phyloP scores from a whole-genome alignment of 2,888 invertebrate species.

The Melieria crassipennis region DNA sequence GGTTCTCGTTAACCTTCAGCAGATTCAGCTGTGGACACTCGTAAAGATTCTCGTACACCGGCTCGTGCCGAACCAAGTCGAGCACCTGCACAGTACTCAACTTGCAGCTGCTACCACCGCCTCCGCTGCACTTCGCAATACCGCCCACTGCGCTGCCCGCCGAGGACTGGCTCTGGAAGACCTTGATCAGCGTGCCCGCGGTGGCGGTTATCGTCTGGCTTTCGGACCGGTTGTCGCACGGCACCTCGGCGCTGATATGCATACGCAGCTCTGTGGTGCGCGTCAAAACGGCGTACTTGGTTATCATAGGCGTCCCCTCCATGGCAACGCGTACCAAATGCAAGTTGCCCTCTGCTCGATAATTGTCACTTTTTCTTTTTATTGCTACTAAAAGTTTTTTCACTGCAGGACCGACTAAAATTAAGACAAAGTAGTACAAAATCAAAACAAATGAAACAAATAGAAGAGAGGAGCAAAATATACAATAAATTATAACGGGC shows the following conservation, averaged over 20 bases:
- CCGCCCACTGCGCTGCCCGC: slow-evolving; percentile 1
- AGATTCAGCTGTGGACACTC: slow-evolving; percentile 52
- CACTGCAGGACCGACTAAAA: slow-evolving; percentile 31
- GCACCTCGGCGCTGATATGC: slow-evolving; percentile 39
- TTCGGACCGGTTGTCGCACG: slow-evolving; percentile 28
- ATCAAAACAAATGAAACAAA: slow-evolving; percentile 30
- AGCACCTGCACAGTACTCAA: slow-evolving; percentile 53
- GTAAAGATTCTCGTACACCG: slow-evolving; percentile 55
- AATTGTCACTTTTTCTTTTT: background rate
- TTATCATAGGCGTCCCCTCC: slow-evolving; percentile 22
- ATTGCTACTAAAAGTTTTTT: slow-evolving; percentile 12
- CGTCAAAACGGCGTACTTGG: slow-evolving; percentile 49
- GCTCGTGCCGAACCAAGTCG: slow-evolving; percentile 48
- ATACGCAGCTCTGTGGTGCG: slow-evolving; percentile 43
- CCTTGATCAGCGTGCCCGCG: slow-evolving; percentile 51
- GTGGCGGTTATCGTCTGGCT: slow-evolving; percentile 37
- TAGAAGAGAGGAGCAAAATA: slow-evolving; percentile 1
- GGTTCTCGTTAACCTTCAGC: slow-evolving; percentile 51
- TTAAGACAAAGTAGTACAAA: slow-evolving; percentile 29
- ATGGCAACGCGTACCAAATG: background rate
- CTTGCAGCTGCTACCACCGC: slow-evolving; percentile 39
- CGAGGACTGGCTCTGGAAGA: slow-evolving; percentile 42
- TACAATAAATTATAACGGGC: too few species aligned
- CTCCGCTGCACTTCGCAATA: slow-evolving; percentile 14
- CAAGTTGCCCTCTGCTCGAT: too few species aligned